phyloP scores from a whole-genome alignment of 1,140 invertebrate genomes.

The Limonius californicus region DNA sequence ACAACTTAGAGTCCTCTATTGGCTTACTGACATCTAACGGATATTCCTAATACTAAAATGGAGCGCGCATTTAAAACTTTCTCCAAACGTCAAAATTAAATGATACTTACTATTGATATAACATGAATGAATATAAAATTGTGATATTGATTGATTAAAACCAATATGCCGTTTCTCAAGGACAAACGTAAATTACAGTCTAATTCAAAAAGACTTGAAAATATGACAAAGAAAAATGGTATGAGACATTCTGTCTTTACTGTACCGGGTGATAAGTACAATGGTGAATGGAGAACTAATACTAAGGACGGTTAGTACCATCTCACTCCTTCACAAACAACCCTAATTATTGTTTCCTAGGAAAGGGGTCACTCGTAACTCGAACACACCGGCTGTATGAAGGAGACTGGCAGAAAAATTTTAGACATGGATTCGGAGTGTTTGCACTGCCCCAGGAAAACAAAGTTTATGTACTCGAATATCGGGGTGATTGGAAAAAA shows the following conservation, averaged over 20 bases:
- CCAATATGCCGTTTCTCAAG: slow-evolving; percentile 36
- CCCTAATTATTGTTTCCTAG: too few species aligned
- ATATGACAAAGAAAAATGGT: slow-evolving; percentile 50
- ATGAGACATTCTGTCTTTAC: slow-evolving; percentile 52
- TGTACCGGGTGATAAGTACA: slow-evolving; percentile 49
- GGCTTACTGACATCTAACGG: too few species aligned
- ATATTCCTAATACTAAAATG: too few species aligned
- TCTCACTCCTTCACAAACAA: too few species aligned
- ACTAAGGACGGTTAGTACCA: slow-evolving; percentile 50
- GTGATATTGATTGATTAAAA: neutral
- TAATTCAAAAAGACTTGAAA: slow-evolving; percentile 26
- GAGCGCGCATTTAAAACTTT: too few species aligned
- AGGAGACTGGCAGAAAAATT: slow-evolving; percentile 45
- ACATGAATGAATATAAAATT: neutral
- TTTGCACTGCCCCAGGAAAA: slow-evolving; percentile 42
- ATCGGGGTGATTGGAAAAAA: slow-evolving; percentile 51
- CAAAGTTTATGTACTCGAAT: slow-evolving; percentile 46
- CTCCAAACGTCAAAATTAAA: neutral
- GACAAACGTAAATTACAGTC: slow-evolving; percentile 12
- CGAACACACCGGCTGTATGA: slow-evolving; percentile 39
- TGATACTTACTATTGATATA: neutral
- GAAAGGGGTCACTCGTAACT: slow-evolving; percentile 34
- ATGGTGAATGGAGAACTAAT: slow-evolving; percentile 56
- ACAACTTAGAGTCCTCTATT: too few species aligned
- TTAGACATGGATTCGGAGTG: slow-evolving; percentile 49